phyloP scores from a whole-genome alignment of 2,797 vertebrate genomes.

The Platalea minor region DNA sequence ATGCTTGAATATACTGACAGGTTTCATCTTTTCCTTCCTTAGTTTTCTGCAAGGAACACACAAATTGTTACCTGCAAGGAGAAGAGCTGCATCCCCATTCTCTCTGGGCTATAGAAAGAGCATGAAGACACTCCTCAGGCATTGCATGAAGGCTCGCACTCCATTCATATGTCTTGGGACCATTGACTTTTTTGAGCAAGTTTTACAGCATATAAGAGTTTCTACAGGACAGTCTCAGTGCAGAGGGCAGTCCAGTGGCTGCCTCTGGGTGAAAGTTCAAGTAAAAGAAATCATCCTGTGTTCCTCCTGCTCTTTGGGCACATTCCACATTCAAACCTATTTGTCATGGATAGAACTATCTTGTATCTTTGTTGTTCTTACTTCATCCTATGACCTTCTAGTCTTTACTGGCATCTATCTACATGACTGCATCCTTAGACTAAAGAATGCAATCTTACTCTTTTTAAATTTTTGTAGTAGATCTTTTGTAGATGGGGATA shows the following conservation, averaged over 20 bases:
- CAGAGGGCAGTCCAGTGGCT: not conserved
- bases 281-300: not conserved
- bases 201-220: not conserved
- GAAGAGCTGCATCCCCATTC: not conserved
- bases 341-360: not conserved
- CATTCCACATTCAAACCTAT: not conserved
- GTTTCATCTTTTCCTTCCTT: not conserved
- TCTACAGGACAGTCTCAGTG: not conserved
- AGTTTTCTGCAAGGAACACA: not conserved
- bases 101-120: not conserved
- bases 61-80: not conserved
- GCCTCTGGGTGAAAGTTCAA: not conserved
- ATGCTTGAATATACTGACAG: not conserved
- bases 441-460: not conserved
- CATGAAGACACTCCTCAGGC: not conserved
- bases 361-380: not conserved
- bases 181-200: not conserved
- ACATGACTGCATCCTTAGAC: not conserved
- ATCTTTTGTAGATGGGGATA: not conserved
- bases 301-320: not conserved
- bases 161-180: not conserved
- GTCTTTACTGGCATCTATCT: not conserved
- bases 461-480: not conserved
- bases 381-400: not conserved
- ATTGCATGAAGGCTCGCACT: not conserved